Evolutionary conservation across 2,888 invertebrate species (phyloP), one percentile per base, ranked within the genome.

Genomic region (Tolmerus cingulatus): DNA sequence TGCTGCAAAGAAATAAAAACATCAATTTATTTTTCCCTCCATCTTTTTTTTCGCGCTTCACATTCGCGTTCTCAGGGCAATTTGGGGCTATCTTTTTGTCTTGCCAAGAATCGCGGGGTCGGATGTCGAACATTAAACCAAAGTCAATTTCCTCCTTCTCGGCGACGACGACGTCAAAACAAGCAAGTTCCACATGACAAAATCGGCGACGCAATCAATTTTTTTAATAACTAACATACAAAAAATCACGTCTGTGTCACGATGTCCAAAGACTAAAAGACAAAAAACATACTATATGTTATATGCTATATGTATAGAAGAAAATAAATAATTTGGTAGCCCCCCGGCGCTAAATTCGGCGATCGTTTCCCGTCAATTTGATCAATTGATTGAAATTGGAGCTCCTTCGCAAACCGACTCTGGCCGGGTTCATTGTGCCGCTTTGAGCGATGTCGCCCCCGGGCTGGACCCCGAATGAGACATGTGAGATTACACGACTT

Each of bases 301-400:
- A n/a, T n/a, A n/a, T n/a, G n/a, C n/a, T n/a, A 37, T 3, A 30
- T 30, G 3, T 3, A 30, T 30, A 51, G 23, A 57, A 57, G 14
- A 46, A 79, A 51, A 57, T 23, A 66, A 79, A 43, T 79, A 27
- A 79, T 27, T 51, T 30, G 43, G 43, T 51, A 51, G 79, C 66
- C 66, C 66, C 30, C 51, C 51, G 51, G 27, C 27, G 79, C 78
- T 79, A 79, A 27, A 79, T 79, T 79, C 30, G 79, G 79, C 46
- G 79, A 79, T 79, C 51, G 46, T 51, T 51, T 23, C 51, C 30
- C 27, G 51, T 79, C 79, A 79, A 79, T 79, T 79, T 79, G 40
- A 79, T 79, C 79, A 79, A 79, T 79, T 79, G 79, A 79, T 27
- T 19, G 30, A 51, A 79, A 79, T 79, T 51, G 79, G 51, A 40